Conservation (phyloP, 2,888 invertebrate species). For the Aspidiotus rigidus region DNA sequence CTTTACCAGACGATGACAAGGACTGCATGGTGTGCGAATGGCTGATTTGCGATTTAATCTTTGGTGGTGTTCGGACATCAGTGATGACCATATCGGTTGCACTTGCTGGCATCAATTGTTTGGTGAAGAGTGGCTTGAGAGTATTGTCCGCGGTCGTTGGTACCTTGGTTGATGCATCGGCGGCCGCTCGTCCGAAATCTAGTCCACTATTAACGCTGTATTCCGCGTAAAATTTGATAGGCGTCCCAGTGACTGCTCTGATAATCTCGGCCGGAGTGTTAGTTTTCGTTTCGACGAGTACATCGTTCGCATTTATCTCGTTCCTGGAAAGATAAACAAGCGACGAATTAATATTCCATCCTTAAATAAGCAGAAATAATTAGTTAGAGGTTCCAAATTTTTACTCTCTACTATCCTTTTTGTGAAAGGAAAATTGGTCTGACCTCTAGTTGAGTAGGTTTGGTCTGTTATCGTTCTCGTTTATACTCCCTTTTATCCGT, state of each 20-base stretch:
- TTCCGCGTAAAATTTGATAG: slow-evolving; percentile 20
- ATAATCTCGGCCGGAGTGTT: neutral
- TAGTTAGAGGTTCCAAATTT: too few species aligned
- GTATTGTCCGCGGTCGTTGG: slow-evolving; percentile 48
- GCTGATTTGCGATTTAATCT: slow-evolving; percentile 49
- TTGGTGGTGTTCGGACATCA: slow-evolving; percentile 56
- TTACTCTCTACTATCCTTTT: too few species aligned
- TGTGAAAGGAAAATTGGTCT: too few species aligned
- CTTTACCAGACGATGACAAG: slow-evolving; percentile 42
- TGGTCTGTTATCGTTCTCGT: too few species aligned
- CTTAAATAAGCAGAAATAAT: too few species aligned
- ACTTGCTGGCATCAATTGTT: slow-evolving; percentile 46
- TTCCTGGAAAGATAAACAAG: neutral
- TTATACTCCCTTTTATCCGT: too few species aligned
- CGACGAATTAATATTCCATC: too few species aligned
- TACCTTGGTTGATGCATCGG: slow-evolving; percentile 31
- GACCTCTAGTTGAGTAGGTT: too few species aligned
- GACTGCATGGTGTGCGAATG: slow-evolving; percentile 41
- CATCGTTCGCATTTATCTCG: neutral
- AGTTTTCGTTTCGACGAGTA: neutral
- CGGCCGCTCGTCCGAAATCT: slow-evolving; percentile 13
- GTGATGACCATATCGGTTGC: slow-evolving; percentile 45
- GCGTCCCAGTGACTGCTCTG: neutral
- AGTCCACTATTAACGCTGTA: slow-evolving; percentile 27
- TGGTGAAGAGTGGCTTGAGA: slow-evolving; percentile 49